Percentiles rank a stretch among this genome's conserved stretches.
phyloP scores from a whole-genome alignment of 2,888 invertebrate genomes.

The Iphiclides podalirius region DNA sequence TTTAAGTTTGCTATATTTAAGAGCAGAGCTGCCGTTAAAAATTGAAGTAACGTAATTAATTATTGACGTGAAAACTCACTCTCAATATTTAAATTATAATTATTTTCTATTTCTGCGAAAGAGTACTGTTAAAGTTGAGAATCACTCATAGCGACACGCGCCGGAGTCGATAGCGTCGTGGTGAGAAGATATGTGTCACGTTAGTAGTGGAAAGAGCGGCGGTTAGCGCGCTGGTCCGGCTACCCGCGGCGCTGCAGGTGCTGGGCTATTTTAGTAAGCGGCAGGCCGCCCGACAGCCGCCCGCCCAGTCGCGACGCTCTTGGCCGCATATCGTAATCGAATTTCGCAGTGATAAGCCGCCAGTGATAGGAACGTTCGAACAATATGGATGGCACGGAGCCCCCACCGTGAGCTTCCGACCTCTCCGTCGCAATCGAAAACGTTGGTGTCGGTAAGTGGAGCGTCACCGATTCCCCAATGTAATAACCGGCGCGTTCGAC shows the following conservation, averaged over 20 bases:
- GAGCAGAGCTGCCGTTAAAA: too few species aligned
- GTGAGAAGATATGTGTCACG: conserved; percentile 44
- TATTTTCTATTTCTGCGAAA: too few species aligned
- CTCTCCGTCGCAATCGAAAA: too few species aligned
- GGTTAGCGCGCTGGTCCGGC: conserved; percentile 55
- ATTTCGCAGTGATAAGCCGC: not conserved
- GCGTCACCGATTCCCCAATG: not conserved
- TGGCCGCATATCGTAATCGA: conserved; percentile 3
- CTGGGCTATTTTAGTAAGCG: conserved; percentile 67
- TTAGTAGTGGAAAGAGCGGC: conserved; percentile 58
- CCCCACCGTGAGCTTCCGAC: too few species aligned
- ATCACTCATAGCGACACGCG: not conserved
- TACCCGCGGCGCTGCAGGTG: conserved; percentile 69
- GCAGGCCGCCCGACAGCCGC: conserved; percentile 45
- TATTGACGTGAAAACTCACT: too few species aligned
- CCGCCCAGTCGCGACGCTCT: conserved; percentile 61
- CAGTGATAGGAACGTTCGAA: not conserved
- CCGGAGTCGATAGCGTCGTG: conserved; percentile 7
- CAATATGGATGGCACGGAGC: not conserved
- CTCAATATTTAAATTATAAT: too few species aligned
- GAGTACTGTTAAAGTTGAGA: too few species aligned
- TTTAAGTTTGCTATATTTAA: too few species aligned
- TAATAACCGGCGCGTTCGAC: not conserved
- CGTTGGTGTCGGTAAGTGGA: conserved; percentile 12
- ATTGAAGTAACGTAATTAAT: too few species aligned